A percentile compares a stretch with the other conserved stretches of the same genome.
phyloP scores from a whole-genome alignment of 1,140 invertebrate species.

The Macrobrachium nipponense region DNA sequence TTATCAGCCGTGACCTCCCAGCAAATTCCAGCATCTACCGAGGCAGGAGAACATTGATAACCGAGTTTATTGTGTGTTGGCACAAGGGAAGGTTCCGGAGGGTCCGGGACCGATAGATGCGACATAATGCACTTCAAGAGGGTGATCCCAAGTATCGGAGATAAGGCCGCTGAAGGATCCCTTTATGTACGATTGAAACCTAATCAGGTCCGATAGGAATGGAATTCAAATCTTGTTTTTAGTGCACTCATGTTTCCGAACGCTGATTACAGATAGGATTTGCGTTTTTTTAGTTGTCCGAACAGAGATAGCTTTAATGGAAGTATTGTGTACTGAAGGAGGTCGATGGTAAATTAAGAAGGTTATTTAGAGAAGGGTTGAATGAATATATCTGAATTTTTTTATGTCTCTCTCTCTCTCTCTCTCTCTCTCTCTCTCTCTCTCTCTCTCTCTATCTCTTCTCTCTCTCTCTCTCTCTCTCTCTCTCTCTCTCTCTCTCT shows the following conservation, averaged over 20 bases:
- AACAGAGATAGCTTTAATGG: no score
- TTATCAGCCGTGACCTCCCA: not conserved
- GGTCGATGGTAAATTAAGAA: no score
- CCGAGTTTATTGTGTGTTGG: constrained; percentile 22
- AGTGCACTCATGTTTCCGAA: constrained; percentile 22
- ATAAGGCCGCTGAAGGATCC: constrained; percentile 34
- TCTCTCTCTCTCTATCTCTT: no score
- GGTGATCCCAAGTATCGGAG: constrained; percentile 28
- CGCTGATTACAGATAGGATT: constrained; percentile 13
- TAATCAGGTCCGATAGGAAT: constrained; percentile 40
- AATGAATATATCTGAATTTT: no score
- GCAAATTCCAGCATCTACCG: not conserved
- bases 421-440: no score
- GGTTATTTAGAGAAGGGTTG: no score
- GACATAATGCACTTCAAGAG: constrained; percentile 28
- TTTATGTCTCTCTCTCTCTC: no score
- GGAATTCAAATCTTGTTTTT: constrained; percentile 47
- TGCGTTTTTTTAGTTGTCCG: not conserved
- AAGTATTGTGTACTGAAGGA: no score
- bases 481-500: no score
- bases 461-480: no score
- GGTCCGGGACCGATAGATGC: not conserved
- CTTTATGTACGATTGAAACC: constrained; percentile 45
- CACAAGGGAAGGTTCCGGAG: not conserved
- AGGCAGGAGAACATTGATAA: not conserved